phyloP scores from a whole-genome alignment of 2,888 invertebrate genomes.

The Sarcophaga rosellei region DNA sequence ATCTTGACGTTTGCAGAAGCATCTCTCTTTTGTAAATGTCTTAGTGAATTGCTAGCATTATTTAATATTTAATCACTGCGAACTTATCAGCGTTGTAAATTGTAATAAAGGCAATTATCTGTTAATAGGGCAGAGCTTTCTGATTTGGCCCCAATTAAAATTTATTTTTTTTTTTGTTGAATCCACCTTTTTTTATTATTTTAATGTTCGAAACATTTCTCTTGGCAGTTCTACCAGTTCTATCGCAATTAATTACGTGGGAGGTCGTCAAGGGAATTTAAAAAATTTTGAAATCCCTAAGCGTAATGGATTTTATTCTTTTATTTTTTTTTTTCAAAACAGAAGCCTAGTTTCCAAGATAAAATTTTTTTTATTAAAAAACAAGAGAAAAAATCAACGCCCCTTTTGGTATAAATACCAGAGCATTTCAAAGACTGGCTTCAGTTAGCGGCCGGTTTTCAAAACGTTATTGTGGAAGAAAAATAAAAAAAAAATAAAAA shows the following conservation, averaged over 20 bases:
- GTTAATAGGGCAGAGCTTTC: too few relatives aligned
- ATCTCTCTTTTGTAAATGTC: too few relatives aligned
- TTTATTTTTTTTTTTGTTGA: background rate
- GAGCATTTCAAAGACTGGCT: background rate
- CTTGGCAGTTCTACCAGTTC: background rate
- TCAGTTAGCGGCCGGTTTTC: constrained; percentile 38
- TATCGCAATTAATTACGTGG: background rate
- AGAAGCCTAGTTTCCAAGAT: background rate
- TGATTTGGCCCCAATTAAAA: too few relatives aligned
- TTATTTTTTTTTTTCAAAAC: background rate
- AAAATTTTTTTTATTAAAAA: background rate
- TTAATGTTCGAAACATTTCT: background rate
- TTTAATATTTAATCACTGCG: too few relatives aligned
- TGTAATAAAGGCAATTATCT: too few relatives aligned
- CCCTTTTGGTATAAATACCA: constrained; percentile 63
- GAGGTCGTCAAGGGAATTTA: background rate
- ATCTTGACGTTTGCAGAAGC: too few relatives aligned
- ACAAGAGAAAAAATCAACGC: constrained; percentile 35
- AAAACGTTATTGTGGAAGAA: constrained; percentile 20
- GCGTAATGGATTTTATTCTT: background rate
- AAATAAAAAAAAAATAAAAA: constrained; percentile 35
- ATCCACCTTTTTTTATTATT: background rate
- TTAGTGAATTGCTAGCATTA: too few relatives aligned
- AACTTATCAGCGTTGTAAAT: too few relatives aligned
- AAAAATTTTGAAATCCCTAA: background rate